Conservation (phyloP, 2,888 invertebrate species). For the Phania funesta region DNA sequence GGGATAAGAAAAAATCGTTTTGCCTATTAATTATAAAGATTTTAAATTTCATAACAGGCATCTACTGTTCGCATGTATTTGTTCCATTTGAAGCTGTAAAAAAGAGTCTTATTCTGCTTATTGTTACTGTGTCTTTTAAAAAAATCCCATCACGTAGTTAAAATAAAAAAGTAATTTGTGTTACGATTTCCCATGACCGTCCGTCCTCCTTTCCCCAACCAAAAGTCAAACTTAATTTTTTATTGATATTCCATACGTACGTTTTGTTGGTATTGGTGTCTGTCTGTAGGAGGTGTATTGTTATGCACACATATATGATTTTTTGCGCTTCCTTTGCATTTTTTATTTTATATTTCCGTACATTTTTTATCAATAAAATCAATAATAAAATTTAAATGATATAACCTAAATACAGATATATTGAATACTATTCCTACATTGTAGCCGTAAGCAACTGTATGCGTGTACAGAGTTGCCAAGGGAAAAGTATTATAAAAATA, state of each 20-base stretch:
- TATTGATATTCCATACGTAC: slow-evolving; percentile 18
- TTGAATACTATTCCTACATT: background rate
- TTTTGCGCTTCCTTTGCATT: background rate
- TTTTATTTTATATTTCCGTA: slow-evolving; percentile 32
- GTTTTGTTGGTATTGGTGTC: background rate
- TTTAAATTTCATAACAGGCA: too few species aligned
- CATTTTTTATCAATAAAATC: slow-evolving; percentile 59
- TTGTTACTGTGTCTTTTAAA: background rate
- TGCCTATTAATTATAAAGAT: too few species aligned
- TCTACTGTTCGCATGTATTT: background rate
- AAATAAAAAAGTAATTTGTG: slow-evolving; percentile 39
- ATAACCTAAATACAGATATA: slow-evolving; percentile 56
- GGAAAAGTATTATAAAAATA: too few species aligned
- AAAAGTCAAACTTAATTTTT: slow-evolving; percentile 15
- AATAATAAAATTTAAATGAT: slow-evolving; percentile 66
- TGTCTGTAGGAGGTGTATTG: background rate
- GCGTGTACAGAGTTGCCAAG: slow-evolving; percentile 10
- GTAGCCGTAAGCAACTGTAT: background rate
- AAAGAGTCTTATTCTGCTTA: background rate
- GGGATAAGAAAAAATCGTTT: too few species aligned
- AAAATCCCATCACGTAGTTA: background rate
- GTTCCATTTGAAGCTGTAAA: background rate
- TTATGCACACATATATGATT: slow-evolving; percentile 21
- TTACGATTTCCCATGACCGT: slow-evolving; percentile 12
- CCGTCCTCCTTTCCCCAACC: background rate